Conservation (phyloP, 2,797 vertebrate species). For the Knipowitschia caucasica region DNA sequence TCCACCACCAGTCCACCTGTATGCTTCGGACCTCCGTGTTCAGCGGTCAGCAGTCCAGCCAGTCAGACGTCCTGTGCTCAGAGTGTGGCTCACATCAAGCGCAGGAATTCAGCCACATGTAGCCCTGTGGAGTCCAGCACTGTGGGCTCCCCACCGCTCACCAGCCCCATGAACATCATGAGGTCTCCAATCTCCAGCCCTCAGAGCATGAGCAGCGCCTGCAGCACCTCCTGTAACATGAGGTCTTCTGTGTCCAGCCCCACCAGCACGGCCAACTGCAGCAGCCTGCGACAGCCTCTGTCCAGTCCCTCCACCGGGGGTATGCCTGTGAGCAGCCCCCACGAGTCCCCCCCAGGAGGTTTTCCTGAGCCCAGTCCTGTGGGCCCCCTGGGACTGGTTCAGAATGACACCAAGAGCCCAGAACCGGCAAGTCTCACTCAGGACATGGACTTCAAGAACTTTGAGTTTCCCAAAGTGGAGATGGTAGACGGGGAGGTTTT, state of each 20-base stretch:
- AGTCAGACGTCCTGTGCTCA: slow-evolving; percentile 82
- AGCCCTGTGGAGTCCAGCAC: slow-evolving; percentile 89
- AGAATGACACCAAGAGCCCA: slow-evolving; percentile 85
- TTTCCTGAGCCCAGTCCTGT: slow-evolving; percentile 82
- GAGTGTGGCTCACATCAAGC: slow-evolving; percentile 81
- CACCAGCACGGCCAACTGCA: slow-evolving; percentile 73
- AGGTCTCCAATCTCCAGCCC: slow-evolving; percentile 95
- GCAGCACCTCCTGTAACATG: slow-evolving; percentile 81
- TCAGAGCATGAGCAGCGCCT: slow-evolving; percentile 88
- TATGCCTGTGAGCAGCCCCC: slow-evolving; percentile 86
- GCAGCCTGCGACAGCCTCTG: slow-evolving; percentile 82
- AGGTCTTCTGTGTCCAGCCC: slow-evolving; percentile 92
- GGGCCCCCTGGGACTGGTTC: slow-evolving; percentile 78
- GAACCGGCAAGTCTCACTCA: slow-evolving; percentile 68
- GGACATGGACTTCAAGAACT: slow-evolving; percentile 85
- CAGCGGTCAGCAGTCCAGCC: slow-evolving; percentile 82
- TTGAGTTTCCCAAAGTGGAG: slow-evolving; percentile 92
- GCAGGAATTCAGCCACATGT: slow-evolving; percentile 84
- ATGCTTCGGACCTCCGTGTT: slow-evolving; percentile 82
- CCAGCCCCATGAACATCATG: slow-evolving; percentile 93
- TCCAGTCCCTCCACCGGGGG: slow-evolving; percentile 86
- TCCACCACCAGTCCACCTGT: slow-evolving; percentile 86
- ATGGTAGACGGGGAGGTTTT: slow-evolving; percentile 85
- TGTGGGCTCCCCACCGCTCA: slow-evolving; percentile 89
- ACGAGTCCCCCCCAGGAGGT: slow-evolving; percentile 76